Percentiles rank a stretch among this genome's conserved stretches.
These are phyloP conservation scores for Escarpia spicata DNA, from an alignment of 2,888 invertebrate species.

Conservation along the genomic window DNA sequence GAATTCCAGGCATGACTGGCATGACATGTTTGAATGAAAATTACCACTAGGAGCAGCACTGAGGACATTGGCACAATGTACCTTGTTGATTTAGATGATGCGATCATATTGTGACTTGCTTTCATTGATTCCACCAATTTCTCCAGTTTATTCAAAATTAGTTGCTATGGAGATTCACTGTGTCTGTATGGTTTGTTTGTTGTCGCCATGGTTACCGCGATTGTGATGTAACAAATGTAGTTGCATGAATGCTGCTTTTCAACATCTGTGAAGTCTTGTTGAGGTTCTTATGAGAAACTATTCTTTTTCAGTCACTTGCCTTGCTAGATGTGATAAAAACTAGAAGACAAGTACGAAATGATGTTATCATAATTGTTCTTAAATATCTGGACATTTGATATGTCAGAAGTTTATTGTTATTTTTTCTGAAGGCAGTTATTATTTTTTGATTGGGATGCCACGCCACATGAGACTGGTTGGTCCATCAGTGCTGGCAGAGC, in stretches of 20 bases:
- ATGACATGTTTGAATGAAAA: neutral
- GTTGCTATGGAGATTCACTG: neutral
- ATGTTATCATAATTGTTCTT: too few relatives aligned
- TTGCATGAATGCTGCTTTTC: neutral
- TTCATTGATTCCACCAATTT: neutral
- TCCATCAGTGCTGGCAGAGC: neutral
- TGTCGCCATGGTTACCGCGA: neutral
- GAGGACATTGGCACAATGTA: neutral
- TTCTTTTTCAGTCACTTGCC: too few relatives aligned
- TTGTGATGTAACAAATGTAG: neutral
- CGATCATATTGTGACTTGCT: neutral
- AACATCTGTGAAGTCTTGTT: neutral
- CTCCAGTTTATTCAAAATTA: neutral
- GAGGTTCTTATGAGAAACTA: neutral
- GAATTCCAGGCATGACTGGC: neutral
- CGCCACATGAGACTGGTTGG: neutral
- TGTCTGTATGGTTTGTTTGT: neutral
- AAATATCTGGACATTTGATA: too few relatives aligned
- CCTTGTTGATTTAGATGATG: neutral
- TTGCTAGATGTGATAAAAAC: too few relatives aligned
- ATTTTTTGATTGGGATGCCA: neutral
- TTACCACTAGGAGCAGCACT: neutral
- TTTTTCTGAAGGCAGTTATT: slow-evolving; percentile 5
- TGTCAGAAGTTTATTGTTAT: neutral
- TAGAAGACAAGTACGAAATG: too few relatives aligned